Evolutionary conservation across 2,113 vertebrate species (phyloP).

Genomic region (Rostratula benghalensis): DNA sequence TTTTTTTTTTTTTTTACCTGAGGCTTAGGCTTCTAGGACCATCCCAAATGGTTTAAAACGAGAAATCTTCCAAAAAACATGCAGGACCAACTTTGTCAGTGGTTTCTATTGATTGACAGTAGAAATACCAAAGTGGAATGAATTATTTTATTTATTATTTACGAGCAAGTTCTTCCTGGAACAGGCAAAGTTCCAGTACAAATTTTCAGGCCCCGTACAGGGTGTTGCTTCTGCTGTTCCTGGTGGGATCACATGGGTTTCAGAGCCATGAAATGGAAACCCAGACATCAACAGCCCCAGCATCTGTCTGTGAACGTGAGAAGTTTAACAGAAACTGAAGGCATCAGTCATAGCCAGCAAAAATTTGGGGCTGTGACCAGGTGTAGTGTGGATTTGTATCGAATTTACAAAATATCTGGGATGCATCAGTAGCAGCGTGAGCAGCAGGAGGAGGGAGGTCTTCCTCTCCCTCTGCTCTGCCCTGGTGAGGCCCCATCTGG

Average conservation of each 20-base stretch:
- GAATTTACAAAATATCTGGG: too few species aligned
- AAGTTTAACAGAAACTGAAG: background rate
- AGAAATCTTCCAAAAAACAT: background rate
- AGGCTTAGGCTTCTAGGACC: background rate
- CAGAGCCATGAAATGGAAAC: background rate
- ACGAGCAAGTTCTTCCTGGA: background rate
- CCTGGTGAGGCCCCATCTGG: too few species aligned
- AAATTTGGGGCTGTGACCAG: background rate
- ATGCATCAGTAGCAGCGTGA: too few species aligned
- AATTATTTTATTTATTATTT: background rate
- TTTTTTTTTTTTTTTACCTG: background rate
- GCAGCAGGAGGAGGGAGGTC: too few species aligned
- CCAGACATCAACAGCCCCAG: background rate
- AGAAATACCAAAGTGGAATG: background rate
- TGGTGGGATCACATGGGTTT: background rate
- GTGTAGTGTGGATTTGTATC: background rate
- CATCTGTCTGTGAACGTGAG: background rate
- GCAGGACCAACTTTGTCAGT: background rate
- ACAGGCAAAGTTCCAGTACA: background rate
- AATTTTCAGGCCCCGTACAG: background rate
- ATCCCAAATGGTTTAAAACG: background rate
- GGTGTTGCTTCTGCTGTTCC: background rate
- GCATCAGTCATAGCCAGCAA: rapidly evolving
- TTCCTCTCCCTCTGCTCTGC: too few species aligned
- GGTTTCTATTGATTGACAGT: background rate